Percentiles rank a stretch among this genome's conserved stretches.
phyloP scores from a whole-genome alignment of 2,113 vertebrate genomes.

The Glareola pratincola region DNA sequence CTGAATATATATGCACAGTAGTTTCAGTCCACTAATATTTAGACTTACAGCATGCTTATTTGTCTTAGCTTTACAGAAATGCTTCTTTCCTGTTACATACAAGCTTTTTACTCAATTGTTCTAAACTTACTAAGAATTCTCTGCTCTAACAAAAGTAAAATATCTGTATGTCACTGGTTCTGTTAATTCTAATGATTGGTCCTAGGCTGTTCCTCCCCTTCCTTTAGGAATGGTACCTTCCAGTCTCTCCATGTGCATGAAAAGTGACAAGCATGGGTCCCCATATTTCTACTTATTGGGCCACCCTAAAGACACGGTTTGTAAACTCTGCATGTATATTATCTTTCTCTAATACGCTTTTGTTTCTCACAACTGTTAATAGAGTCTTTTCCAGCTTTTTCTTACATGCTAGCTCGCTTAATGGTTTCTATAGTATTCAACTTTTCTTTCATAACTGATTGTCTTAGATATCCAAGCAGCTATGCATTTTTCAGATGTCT shows the following conservation, averaged over 20 bases:
- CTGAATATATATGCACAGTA: conserved; percentile 27
- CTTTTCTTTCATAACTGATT: background rate
- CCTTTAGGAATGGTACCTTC: conserved; percentile 99
- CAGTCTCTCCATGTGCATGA: conserved; percentile 99
- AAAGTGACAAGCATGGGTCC: conserved; percentile 99
- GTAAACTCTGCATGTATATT: conserved; percentile 93
- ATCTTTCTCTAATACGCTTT: conserved; percentile 77
- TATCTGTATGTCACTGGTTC: conserved; percentile 87
- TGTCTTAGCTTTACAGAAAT: conserved; percentile 67
- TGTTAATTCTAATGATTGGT: conserved; percentile 99
- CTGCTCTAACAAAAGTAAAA: conserved; percentile 83
- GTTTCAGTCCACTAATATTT: conserved; percentile 72
- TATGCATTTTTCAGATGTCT: background rate
- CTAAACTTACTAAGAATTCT: conserved; percentile 82
- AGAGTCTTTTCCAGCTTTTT: conserved; percentile 43
- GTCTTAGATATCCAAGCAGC: background rate
- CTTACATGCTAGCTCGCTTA: conserved; percentile 46
- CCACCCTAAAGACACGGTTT: conserved; percentile 99
- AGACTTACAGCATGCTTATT: conserved; percentile 75
- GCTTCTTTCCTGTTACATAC: conserved; percentile 69
- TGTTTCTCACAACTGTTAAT: conserved; percentile 69
- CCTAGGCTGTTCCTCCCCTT: conserved; percentile 99
- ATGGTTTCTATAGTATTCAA: background rate
- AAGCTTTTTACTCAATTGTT: conserved; percentile 67
- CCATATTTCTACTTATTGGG: conserved; percentile 99